Evolutionary conservation across 2,888 invertebrate species (phyloP).

Genomic region (Lamproptera curius): DNA sequence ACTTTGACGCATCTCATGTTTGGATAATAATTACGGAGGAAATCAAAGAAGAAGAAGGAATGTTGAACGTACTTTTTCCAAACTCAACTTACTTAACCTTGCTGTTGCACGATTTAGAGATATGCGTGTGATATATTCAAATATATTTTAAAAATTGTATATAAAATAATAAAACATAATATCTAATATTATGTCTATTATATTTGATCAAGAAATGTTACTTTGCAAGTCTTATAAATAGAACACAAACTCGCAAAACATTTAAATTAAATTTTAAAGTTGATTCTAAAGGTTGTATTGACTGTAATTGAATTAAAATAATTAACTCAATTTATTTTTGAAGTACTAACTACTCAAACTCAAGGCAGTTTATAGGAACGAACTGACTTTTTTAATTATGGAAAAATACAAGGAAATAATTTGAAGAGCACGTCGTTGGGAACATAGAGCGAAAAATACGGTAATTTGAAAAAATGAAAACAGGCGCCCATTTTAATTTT

Average conservation of each 20-base stretch:
- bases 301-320: too few species aligned
- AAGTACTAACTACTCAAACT: conserved; percentile 25
- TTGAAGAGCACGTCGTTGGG: conserved; percentile 45
- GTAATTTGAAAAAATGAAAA: conserved; percentile 32
- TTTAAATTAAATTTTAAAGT: too few species aligned
- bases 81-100: conserved; percentile 53
- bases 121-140: conserved; percentile 29
- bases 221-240: too few species aligned
- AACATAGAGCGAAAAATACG: conserved; percentile 39
- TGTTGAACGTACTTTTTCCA: conserved; percentile 33
- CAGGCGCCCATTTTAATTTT: too few species aligned
- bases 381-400: conserved; percentile 58
- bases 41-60: conserved; percentile 12
- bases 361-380: conserved; percentile 40
- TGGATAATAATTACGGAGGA: conserved; percentile 45
- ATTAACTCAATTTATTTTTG: too few species aligned
- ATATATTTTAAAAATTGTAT: too few species aligned
- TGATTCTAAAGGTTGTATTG: too few species aligned
- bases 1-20: conserved; percentile 47
- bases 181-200: too few species aligned
- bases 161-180: too few species aligned
- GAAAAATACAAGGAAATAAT: conserved; percentile 56
- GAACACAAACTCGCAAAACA: too few species aligned
- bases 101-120: conserved; percentile 37
- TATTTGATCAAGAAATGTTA: too few species aligned